A percentile compares a stretch with the other conserved stretches of the same genome.
Evolutionary conservation across 2,113 vertebrate genomes (phyloP).

Genomic region (Sclerurus mexicanus): DNA sequence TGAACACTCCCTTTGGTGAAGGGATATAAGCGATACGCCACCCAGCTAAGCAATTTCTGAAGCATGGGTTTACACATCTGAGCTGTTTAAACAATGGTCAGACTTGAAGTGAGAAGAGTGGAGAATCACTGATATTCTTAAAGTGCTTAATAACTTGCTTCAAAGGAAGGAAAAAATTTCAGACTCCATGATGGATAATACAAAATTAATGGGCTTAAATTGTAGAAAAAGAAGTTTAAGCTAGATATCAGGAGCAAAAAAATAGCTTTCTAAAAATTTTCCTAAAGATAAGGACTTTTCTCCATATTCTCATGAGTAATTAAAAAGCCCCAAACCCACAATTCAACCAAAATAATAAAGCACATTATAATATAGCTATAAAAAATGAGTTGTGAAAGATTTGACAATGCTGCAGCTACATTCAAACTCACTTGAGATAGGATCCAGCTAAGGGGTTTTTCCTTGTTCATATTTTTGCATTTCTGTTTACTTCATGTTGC

Average conservation of each 20-base stretch:
- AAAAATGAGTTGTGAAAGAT: not conserved
- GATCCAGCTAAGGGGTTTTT: not conserved
- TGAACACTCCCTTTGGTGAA: not conserved
- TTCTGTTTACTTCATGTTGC: not conserved
- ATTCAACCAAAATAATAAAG: not conserved
- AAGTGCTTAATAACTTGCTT: not conserved
- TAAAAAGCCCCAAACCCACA: not conserved
- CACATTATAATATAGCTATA: not conserved
- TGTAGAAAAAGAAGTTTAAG: not conserved
- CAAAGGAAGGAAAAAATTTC: not conserved
- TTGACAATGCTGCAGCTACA: not conserved
- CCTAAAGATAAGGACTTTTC: not conserved
- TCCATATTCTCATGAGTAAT: not conserved
- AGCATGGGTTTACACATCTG: not conserved
- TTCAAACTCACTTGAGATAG: not conserved
- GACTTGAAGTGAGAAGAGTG: not conserved
- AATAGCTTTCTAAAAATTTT: not conserved
- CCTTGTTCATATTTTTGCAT: not conserved
- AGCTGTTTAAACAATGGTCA: not conserved
- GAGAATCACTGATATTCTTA: not conserved
- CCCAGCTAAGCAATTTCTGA: not conserved
- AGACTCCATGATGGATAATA: not conserved
- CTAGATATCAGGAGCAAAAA: not conserved
- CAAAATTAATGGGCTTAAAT: not conserved
- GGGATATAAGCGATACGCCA: accelerated